Evolutionary conservation across 1,140 invertebrate species (phyloP).

Genomic region (Agrilus planipennis): DNA sequence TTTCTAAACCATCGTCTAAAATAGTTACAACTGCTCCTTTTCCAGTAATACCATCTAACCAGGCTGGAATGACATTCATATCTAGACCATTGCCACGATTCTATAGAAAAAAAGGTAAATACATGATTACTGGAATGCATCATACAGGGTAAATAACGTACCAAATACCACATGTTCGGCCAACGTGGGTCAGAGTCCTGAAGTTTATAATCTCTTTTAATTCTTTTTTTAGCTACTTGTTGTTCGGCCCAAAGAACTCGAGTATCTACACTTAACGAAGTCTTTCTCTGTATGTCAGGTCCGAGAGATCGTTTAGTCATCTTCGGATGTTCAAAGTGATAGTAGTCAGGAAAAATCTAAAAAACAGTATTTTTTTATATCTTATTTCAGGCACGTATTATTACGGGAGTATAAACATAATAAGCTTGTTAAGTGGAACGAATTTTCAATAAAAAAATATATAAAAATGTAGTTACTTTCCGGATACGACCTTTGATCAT

Average conservation of each 20-base stretch:
- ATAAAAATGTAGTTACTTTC: too few relatives aligned
- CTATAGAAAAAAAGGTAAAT: slow-evolving; percentile 36
- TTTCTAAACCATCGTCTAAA: slow-evolving; percentile 93
- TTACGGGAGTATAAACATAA: too few relatives aligned
- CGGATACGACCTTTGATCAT: too few relatives aligned
- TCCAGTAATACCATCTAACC: slow-evolving; percentile 84
- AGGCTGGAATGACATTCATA: slow-evolving; percentile 89
- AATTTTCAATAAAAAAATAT: too few relatives aligned
- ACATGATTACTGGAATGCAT: too few relatives aligned
- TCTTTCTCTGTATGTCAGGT: slow-evolving; percentile 53
- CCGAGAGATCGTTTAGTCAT: slow-evolving; percentile 60
- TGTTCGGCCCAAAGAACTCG: slow-evolving; percentile 60
- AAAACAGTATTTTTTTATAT: slow-evolving; percentile 26
- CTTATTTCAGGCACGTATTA: too few relatives aligned
- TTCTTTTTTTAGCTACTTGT: slow-evolving; percentile 52
- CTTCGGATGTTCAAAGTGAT: slow-evolving; percentile 64
- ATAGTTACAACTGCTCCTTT: slow-evolving; percentile 89
- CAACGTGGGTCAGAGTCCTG: slow-evolving; percentile 61
- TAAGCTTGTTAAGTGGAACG: too few relatives aligned
- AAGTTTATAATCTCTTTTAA: slow-evolving; percentile 54
- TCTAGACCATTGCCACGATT: slow-evolving; percentile 78
- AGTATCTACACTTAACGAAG: slow-evolving; percentile 51
- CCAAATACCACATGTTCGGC: slow-evolving; percentile 86
- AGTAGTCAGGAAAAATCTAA: slow-evolving; percentile 70
- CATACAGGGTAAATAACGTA: slow-evolving; percentile 37